Evolutionary conservation across 1,140 invertebrate species (phyloP).

Genomic region (Tetramorium parvispinum): DNA sequence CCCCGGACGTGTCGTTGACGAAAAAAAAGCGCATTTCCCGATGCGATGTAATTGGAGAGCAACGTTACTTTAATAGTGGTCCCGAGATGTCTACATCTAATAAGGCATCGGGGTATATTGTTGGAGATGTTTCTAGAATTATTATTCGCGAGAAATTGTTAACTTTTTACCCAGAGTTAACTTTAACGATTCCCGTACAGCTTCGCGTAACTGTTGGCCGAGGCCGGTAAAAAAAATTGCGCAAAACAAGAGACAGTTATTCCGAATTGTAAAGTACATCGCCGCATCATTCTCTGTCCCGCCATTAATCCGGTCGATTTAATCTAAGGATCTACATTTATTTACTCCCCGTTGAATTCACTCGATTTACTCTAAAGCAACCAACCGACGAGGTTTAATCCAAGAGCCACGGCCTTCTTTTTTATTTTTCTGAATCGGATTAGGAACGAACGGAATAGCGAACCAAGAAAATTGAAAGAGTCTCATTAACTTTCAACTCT

Average conservation of each 20-base stretch:
- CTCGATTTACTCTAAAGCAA: slow-evolving; percentile 38
- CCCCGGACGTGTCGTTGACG: not conserved
- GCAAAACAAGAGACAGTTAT: slow-evolving; percentile 3
- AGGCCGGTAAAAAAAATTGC: not conserved
- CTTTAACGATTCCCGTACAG: slow-evolving; percentile 24
- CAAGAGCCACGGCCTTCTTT: not conserved
- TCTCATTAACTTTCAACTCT: not conserved
- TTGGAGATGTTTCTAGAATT: slow-evolving; percentile 11
- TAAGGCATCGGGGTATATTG: slow-evolving; percentile 8
- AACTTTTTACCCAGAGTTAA: slow-evolving; percentile 4
- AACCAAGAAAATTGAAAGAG: not conserved
- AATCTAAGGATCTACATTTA: slow-evolving; percentile 25
- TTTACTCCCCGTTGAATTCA: slow-evolving; percentile 24
- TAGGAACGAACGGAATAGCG: not conserved
- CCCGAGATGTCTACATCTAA: slow-evolving; percentile 15
- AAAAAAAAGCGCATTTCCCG: not conserved
- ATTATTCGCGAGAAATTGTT: slow-evolving; percentile 41
- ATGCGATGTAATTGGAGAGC: slow-evolving; percentile 24
- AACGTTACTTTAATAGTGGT: not conserved
- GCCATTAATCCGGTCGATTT: slow-evolving; percentile 41
- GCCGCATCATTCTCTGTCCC: slow-evolving; percentile 7
- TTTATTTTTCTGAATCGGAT: not conserved
- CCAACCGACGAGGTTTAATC: slow-evolving; percentile 39
- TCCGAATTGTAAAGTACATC: slow-evolving; percentile 1
- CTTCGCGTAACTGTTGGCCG: not conserved